Evolutionary conservation across 1,140 invertebrate species (phyloP), one percentile per base, ranked within the genome.

Genomic region (Orius laevigatus): DNA sequence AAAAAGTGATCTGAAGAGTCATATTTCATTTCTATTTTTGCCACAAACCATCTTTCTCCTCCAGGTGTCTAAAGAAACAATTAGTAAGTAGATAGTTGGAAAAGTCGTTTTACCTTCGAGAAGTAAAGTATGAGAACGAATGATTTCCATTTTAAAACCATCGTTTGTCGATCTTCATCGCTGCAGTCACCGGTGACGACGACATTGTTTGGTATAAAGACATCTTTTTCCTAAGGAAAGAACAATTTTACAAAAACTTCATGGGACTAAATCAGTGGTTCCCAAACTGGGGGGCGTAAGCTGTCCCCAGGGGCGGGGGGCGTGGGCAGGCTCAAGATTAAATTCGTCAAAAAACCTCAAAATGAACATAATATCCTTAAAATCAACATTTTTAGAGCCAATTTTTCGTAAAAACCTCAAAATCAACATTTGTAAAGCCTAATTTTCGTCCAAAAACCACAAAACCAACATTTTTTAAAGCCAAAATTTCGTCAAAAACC

Each of bases 41-140:
- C 77, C 3, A 84, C 75, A 58, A 86, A 87, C 84, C 84, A 89
- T 53, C 80, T 71, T 60, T 89, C 84, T 5, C 83, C 82, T 10
- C 84, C 84, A 11, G 81, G 81, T 34, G 78, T 81, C 79, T 83
- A 61, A 38, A 44, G 83, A 11, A 72, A 74, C 58, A 84, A 84
- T 47, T 69, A 19, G n/a, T 5, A n/a, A 25, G 41, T 5, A 11
- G 11, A 14, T n/a, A 10, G 6, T 8, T 16, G 39, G n/a, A n/a
- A n/a, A n/a, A n/a, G 10, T 40, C 14, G 11, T 45, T 15, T 60
- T 66, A 80, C 78, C 70, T 81, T 84, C 10, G 72, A 73, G 58
- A 84, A 85, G 49, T 70, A 72, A 66, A 76, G 77, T 31, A 71
- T 68, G 4, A 84, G 60, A 1, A 71, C 65, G 54, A 81, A 84